These are phyloP conservation scores for Leuctra nigra DNA, from an alignment of 2,888 invertebrate species.

Conservation along the genomic window DNA sequence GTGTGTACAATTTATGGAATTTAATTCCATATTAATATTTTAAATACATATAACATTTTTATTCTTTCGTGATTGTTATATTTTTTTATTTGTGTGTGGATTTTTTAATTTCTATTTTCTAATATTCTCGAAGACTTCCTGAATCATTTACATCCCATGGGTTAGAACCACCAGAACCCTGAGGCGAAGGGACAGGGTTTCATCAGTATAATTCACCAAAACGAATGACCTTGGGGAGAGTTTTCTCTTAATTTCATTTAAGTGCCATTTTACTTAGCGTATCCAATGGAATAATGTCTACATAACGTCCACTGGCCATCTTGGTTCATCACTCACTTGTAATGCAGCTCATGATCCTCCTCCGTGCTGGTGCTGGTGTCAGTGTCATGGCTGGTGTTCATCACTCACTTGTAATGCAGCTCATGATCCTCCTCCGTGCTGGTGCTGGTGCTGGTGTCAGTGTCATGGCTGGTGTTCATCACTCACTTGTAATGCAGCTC, in stretches of 20 bases:
- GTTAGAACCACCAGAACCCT: no score
- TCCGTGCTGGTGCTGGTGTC: no score
- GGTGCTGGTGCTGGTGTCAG: conserved; percentile 17
- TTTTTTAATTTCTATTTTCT: background rate
- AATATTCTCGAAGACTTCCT: no score
- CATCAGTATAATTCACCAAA: no score
- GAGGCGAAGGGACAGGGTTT: no score
- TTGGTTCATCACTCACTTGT: background rate
- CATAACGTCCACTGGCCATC: no score
- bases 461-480: conserved; percentile 1
- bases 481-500: background rate
- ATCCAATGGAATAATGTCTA: no score
- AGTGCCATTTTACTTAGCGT: no score
- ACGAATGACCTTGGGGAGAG: no score
- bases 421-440: conserved; percentile 16
- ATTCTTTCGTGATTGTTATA: background rate
- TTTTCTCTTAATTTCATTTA: no score
- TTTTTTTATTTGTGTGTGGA: background rate
- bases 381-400: no score
- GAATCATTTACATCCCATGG: no score
- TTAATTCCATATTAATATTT: background rate
- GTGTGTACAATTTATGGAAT: background rate
- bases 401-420: conserved; percentile 18
- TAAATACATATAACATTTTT: background rate
- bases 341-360: background rate